A percentile compares a stretch with the other conserved stretches of the same genome.
These are phyloP conservation scores for Vanessa atalanta DNA, from an alignment of 1,140 invertebrate species.

Conservation along the genomic window DNA sequence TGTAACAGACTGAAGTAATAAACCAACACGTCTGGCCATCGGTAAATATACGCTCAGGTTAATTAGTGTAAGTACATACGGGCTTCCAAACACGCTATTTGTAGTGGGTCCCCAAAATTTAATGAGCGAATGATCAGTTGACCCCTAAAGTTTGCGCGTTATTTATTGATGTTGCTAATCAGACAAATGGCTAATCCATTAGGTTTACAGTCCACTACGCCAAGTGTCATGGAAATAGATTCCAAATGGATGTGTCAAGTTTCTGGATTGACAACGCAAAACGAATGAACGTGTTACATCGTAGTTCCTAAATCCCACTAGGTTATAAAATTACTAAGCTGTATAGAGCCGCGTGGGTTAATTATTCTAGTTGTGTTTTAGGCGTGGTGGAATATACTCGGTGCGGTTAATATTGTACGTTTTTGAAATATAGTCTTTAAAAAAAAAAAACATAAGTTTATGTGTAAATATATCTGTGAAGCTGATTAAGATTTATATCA, in stretches of 20 bases:
- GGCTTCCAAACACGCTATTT: slow-evolving; percentile 46
- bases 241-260: slow-evolving; percentile 58
- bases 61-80: slow-evolving; percentile 63
- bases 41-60: slow-evolving; percentile 41
- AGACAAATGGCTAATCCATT: slow-evolving; percentile 79
- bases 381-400: not conserved
- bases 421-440: not conserved
- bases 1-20: not conserved
- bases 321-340: slow-evolving; percentile 21
- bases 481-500: no score
- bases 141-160: slow-evolving; percentile 58
- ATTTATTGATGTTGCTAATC: slow-evolving; percentile 78
- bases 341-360: not conserved
- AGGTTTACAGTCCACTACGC: slow-evolving; percentile 54
- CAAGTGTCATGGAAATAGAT: slow-evolving; percentile 62
- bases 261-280: slow-evolving; percentile 43
- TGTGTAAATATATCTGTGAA: not conserved
- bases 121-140: slow-evolving; percentile 72
- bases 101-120: slow-evolving; percentile 63
- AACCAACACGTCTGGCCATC: slow-evolving; percentile 1
- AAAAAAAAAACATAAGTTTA: not conserved
- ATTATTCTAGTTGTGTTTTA: not conserved
- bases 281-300: slow-evolving; percentile 33
- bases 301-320: slow-evolving; percentile 31
- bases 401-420: not conserved